These are phyloP conservation scores for Paracentrotus lividus DNA, from an alignment of 53 echinoderm and acorn worm genomes.

Conservation along the genomic window DNA sequence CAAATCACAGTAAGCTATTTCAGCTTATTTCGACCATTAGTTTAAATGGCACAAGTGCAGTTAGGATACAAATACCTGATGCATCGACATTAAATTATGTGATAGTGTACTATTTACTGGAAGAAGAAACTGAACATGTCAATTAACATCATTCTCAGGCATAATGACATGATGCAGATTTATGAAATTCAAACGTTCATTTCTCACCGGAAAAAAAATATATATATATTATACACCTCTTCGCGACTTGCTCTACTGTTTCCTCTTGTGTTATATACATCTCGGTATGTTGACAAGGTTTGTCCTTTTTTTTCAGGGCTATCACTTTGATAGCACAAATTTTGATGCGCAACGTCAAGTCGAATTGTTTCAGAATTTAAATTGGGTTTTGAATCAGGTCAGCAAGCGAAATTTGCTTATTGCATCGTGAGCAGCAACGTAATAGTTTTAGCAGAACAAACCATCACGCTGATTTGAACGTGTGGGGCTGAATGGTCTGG, in stretches of 20 bases:
- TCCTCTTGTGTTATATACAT: no score
- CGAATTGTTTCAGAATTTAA: neutral
- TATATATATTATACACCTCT: no score
- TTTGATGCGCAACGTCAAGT: neutral
- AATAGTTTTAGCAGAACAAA: neutral
- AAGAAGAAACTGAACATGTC: neutral
- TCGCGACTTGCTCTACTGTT: no score
- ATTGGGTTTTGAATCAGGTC: slow-evolving; percentile 12
- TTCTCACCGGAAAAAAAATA: no score
- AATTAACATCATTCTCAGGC: neutral
- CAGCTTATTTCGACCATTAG: neutral
- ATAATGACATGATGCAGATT: neutral
- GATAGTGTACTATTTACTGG: neutral
- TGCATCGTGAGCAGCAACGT: neutral
- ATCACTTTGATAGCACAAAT: no score
- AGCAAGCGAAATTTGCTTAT: slow-evolving; percentile 6
- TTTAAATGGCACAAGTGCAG: neutral
- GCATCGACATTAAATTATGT: neutral
- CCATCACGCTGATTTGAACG: neutral
- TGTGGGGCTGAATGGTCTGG: neutral
- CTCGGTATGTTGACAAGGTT: no score
- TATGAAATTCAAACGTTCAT: neutral
- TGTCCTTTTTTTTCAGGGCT: neutral
- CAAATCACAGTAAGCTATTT: neutral
- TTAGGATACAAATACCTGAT: neutral